Evolutionary conservation across 2,888 invertebrate genomes (phyloP).

Genomic region (Gandaritis pyraliata): DNA sequence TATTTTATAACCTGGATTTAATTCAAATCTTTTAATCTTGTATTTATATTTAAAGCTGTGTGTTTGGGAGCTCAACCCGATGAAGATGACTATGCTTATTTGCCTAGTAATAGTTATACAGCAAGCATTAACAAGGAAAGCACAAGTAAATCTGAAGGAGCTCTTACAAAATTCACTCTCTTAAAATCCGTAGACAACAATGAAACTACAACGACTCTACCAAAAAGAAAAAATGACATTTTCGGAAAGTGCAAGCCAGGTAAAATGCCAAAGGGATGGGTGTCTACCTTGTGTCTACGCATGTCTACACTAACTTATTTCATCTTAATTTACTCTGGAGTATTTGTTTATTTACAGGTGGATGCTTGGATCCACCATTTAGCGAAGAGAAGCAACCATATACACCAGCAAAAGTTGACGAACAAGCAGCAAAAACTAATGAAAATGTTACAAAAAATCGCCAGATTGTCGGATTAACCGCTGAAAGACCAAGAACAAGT

Average conservation of each 20-base stretch:
- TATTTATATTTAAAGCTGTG: conserved; percentile 48
- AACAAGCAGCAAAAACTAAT: conserved; percentile 3
- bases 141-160: conserved; percentile 44
- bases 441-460: conserved; percentile 9
- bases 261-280: conserved; percentile 33
- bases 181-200: conserved; percentile 45
- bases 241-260: conserved; percentile 77
- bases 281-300: too few species aligned
- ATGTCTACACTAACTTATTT: too few species aligned
- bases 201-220: conserved; percentile 29
- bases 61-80: conserved; percentile 59
- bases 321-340: neutral
- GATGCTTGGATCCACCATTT: conserved; percentile 75
- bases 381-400: conserved; percentile 70
- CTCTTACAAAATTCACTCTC: conserved; percentile 46
- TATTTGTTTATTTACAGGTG: conserved; percentile 56
- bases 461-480: neutral
- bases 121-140: conserved; percentile 12
- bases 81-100: conserved; percentile 57
- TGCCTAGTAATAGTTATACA: conserved; percentile 44
- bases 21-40: conserved; percentile 3
- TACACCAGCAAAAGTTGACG: conserved; percentile 42
- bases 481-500: conserved; percentile 26
- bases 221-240: conserved; percentile 51
- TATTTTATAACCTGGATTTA: neutral